Conservation (phyloP, 2,797 vertebrate genomes). For the Brachymystax lenok region DNA sequence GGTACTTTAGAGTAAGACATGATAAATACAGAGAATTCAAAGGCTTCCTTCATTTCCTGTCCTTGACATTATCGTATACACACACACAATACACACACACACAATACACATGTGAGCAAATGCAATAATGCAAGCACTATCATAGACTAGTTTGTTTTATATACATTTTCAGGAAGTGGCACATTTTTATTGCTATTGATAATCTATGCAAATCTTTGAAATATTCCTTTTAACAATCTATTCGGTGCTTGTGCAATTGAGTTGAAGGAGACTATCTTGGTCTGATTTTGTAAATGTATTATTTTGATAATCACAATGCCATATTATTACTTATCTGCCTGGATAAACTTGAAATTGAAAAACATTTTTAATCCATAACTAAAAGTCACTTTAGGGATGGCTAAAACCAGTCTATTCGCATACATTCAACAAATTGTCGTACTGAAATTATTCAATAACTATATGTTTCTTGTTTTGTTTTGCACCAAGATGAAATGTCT, state of each 20-base stretch:
- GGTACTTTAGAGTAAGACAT: constrained; percentile 50
- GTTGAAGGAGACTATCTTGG: constrained; percentile 61
- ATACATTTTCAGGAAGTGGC: constrained; percentile 72
- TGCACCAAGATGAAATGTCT: not conserved
- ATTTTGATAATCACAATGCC: constrained; percentile 71
- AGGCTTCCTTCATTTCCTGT: constrained; percentile 68
- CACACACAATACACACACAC: not conserved
- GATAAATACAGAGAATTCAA: constrained; percentile 63
- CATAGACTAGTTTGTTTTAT: constrained; percentile 67
- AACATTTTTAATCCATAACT: constrained; percentile 65
- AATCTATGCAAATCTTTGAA: constrained; percentile 77
- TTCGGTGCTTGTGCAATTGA: constrained; percentile 64
- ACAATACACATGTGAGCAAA: constrained; percentile 29
- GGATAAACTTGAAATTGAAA: constrained; percentile 69
- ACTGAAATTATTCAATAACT: constrained; percentile 57
- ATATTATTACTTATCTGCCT: constrained; percentile 72
- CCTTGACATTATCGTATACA: constrained; percentile 49
- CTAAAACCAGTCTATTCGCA: constrained; percentile 55
- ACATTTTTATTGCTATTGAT: constrained; percentile 64
- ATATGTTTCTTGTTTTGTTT: constrained; percentile 22
- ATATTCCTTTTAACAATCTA: constrained; percentile 69
- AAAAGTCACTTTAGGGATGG: constrained; percentile 40
- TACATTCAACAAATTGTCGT: constrained; percentile 51
- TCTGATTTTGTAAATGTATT: constrained; percentile 74
- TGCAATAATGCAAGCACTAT: constrained; percentile 65